Evolutionary conservation across 2,113 vertebrate species (phyloP).

Genomic region (Oxyruncus cristatus): DNA sequence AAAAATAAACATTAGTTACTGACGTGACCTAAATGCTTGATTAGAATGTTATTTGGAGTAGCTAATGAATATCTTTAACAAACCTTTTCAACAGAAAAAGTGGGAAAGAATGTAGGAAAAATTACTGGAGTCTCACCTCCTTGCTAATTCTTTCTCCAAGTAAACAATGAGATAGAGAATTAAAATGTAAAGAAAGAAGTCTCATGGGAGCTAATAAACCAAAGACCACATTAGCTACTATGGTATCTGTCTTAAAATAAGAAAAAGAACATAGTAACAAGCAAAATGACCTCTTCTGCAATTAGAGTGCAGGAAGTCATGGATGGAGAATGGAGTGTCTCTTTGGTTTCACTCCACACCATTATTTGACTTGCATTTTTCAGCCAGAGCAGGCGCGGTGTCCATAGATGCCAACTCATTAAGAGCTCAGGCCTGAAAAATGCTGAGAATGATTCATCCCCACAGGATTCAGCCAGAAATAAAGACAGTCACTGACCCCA

Average conservation of each 20-base stretch:
- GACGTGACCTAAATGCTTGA: conserved; percentile 70
- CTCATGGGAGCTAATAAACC: conserved; percentile 3
- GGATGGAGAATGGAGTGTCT: not conserved
- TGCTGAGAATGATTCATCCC: not conserved
- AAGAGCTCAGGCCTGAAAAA: not conserved
- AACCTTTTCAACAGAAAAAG: not conserved
- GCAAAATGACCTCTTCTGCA: not conserved
- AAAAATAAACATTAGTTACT: conserved; percentile 77
- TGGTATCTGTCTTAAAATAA: not conserved
- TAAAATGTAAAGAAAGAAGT: not conserved
- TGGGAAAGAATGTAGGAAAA: conserved; percentile 1
- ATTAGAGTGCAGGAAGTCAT: not conserved
- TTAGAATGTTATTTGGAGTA: conserved; percentile 51
- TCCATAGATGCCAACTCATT: not conserved
- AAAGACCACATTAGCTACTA: not conserved
- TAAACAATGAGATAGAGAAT: not conserved
- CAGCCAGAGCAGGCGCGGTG: not conserved
- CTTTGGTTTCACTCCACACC: not conserved
- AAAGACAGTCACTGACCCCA: not conserved
- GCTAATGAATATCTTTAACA: conserved; percentile 63
- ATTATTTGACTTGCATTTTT: conserved; percentile 2
- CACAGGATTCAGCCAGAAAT: not conserved
- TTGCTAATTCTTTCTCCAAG: not conserved
- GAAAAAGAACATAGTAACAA: not conserved
- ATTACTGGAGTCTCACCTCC: not conserved